Evolutionary conservation across 2,797 vertebrate species (phyloP), one percentile per base, ranked within the genome.

Genomic region (Platyrinchus mystaceus): DNA sequence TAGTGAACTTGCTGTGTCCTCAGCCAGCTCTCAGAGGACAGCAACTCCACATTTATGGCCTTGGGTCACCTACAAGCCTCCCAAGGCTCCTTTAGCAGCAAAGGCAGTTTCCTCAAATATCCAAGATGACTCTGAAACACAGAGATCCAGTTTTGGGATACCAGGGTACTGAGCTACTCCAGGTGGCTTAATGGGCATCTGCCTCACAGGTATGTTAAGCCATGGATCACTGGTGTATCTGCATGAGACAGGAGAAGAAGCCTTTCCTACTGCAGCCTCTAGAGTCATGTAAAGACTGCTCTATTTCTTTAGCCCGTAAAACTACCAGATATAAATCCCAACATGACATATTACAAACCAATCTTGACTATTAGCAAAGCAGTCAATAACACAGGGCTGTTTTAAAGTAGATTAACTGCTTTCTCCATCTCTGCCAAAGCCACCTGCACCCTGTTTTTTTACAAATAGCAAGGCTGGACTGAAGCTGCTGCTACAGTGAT

Each of bases 21-120:
- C 36, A 71, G 16, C 23, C 32, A 47, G 7, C 23, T 24, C 63
- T 64, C 55, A 85, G 67, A 58, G 23, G 14, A 60, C 14, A 63
- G 15, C 9, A 32, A 2, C 14, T 52, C 58, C 47, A 19, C 43
- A 14, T 1, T 68, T 56, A 36, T 0, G 0, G 24, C 20, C 49
- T 63, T 66, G 41, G 2, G 41, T 60, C 44, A 49, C 18, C 58
- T 32, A 23, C 23, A 56, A 64, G 3, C 9, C 3, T 71, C 32
- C 5, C 22, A 68, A 64, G 26, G 23, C 14, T 82, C 7, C 32
- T 47, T 14, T 26, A 49, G 9, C 18, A 58, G 20, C 30, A 64
- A 59, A 46, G 37, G 26, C 3, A n/a, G 3, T 44, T 85, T 77
- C 17, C 37, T 64, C 49, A 53, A 2, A 28, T 69, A 21, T 8